Evolutionary conservation across 2,888 invertebrate genomes (phyloP), one percentile per base, ranked within the genome.

Genomic region (Cremastinae sp.): DNA sequence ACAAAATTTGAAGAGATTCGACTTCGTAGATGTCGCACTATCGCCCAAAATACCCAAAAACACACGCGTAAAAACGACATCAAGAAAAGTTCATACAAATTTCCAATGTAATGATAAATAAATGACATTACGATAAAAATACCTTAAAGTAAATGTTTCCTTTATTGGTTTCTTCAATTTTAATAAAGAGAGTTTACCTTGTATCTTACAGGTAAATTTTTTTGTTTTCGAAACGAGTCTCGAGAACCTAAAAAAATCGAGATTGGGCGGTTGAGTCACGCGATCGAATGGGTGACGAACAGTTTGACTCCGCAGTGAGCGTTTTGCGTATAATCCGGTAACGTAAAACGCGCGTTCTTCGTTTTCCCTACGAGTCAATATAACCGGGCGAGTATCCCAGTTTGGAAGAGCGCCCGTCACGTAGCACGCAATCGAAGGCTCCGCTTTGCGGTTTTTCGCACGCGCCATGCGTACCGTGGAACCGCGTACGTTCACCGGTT

Each of bases 261-360:
- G 34, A 77, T 75, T 70, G 72, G 58, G 28, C 28, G 28, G 28
- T n/a, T 45, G 36, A 79, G 79, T 80, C 80, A 80, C 80, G 80
- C 80, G 80, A 80, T 80, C 75, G 28, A 53, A 53, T 3, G 71
- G 72, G 75, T 72, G 75, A 80, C 79, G 71, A 80, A 79, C 79
- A 74, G 78, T 80, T 79, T 78, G 62, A 79, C n/a, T n/a, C n/a
- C 68, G 59, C 36, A 22, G 54, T 36, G 61, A 47, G 65, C 18
- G 54, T 61, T 36, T 58, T 4, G 45, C 41, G 58, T 65, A 53
- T 72, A 65, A 70, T 70, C 64, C 58, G 38, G 51, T 64, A 56
- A 58, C 51, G 69, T 69, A 64, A 47, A 22, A 56, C 28, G 54
- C 18, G 61, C 53, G n/a, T n/a, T 68, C 62, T 62, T 58, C 58